Evolutionary conservation across 2,888 invertebrate species (phyloP).

Genomic region (Campopleginae sp.): DNA sequence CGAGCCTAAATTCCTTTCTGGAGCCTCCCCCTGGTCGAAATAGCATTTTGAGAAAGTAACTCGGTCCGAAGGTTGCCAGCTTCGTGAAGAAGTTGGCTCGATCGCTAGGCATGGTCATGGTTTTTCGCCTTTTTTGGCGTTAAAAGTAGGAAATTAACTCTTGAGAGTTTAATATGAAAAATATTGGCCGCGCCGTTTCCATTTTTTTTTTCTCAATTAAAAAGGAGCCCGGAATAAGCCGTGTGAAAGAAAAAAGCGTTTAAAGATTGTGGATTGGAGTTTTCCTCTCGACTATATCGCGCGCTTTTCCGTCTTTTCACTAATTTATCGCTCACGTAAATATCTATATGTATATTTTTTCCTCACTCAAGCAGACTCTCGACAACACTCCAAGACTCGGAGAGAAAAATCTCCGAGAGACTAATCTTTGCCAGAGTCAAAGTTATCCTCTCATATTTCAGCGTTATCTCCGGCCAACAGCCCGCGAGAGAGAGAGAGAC

Average conservation of each 20-base stretch:
- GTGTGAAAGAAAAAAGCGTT: slow-evolving; percentile 31
- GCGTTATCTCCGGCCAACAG: slow-evolving; percentile 71
- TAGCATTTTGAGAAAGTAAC: background rate
- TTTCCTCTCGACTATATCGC: slow-evolving; percentile 9
- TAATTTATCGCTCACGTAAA: slow-evolving; percentile 20
- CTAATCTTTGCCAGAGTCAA: slow-evolving; percentile 72
- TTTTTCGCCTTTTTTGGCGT: slow-evolving; percentile 32
- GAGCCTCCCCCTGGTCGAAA: background rate
- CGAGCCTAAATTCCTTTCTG: no score
- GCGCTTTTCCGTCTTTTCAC: slow-evolving; percentile 9
- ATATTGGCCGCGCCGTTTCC: slow-evolving; percentile 56
- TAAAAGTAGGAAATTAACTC: slow-evolving; percentile 70
- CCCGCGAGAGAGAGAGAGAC: slow-evolving; percentile 44
- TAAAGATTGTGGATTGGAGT: slow-evolving; percentile 29
- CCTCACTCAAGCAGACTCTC: slow-evolving; percentile 34
- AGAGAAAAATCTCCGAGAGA: slow-evolving; percentile 63
- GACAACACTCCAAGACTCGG: slow-evolving; percentile 57
- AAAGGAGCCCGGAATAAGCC: slow-evolving; percentile 48
- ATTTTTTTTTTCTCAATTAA: slow-evolving; percentile 56
- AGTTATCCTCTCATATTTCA: slow-evolving; percentile 74
- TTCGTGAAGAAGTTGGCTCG: slow-evolving; percentile 32
- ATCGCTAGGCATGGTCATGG: slow-evolving; percentile 21
- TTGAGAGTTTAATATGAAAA: slow-evolving; percentile 64
- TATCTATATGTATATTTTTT: slow-evolving; percentile 13
- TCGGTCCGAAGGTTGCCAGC: slow-evolving; percentile 22